These are phyloP conservation scores for Cabera pusaria DNA, from an alignment of 2,888 invertebrate species.

Conservation along the genomic window DNA sequence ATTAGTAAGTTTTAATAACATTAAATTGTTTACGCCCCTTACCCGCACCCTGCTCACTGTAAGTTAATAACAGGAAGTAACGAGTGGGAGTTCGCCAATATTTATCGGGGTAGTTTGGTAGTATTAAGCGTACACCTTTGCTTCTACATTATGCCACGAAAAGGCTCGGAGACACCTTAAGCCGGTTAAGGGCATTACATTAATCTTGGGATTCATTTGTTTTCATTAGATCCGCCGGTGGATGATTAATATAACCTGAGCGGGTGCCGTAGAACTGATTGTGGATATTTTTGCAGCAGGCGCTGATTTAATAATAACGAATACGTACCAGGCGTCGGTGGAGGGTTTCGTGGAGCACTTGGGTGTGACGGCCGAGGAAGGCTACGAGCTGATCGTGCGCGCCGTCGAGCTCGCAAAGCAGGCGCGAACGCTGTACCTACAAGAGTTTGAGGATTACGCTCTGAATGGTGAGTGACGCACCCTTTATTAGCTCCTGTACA, in stretches of 20 bases:
- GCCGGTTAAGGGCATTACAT: slow-evolving; percentile 51
- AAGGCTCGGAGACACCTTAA: slow-evolving; percentile 47
- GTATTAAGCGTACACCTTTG: slow-evolving; percentile 40
- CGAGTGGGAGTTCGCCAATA: slow-evolving; percentile 58
- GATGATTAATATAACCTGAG: slow-evolving; percentile 47
- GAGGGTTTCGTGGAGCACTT: slow-evolving; percentile 90
- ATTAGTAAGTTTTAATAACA: slow-evolving; percentile 75
- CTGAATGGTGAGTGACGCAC: slow-evolving; percentile 48
- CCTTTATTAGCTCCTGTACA: slow-evolving; percentile 5
- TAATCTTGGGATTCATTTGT: slow-evolving; percentile 60
- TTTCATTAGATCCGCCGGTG: slow-evolving; percentile 48
- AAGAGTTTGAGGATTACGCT: slow-evolving; percentile 76
- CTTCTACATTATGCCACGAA: slow-evolving; percentile 32
- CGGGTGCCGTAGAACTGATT: slow-evolving; percentile 30
- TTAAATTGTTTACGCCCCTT: slow-evolving; percentile 71
- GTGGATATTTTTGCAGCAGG: slow-evolving; percentile 85
- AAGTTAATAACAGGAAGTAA: slow-evolving; percentile 53
- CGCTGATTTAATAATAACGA: slow-evolving; percentile 93
- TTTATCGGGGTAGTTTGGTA: slow-evolving; percentile 66
- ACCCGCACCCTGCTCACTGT: slow-evolving; percentile 62
- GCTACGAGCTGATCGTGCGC: slow-evolving; percentile 87
- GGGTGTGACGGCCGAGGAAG: slow-evolving; percentile 86
- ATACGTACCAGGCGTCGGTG: slow-evolving; percentile 94
- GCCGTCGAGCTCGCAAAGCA: slow-evolving; percentile 89
- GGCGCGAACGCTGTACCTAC: slow-evolving; percentile 85